Evolutionary conservation across 1,140 invertebrate species (phyloP).

Genomic region (Diorhabda carinulata): DNA sequence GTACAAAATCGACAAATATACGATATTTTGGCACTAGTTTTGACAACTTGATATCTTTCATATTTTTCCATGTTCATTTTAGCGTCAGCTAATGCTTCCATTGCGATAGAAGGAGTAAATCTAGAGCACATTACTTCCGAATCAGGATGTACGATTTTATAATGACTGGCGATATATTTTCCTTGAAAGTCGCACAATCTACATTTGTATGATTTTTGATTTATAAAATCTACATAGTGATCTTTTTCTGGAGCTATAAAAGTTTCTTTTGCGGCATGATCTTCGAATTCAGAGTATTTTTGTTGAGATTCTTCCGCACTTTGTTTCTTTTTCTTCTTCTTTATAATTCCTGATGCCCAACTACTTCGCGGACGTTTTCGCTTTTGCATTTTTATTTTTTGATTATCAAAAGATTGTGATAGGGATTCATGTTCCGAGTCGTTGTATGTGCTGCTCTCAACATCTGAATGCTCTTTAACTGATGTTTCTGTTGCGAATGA

Average conservation of each 20-base stretch:
- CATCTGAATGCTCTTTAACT: slow-evolving; percentile 14
- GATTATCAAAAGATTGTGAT: slow-evolving; percentile 13
- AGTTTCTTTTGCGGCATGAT: slow-evolving; percentile 7
- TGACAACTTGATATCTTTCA: slow-evolving; percentile 19
- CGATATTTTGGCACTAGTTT: slow-evolving; percentile 23
- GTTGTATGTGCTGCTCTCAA: not conserved
- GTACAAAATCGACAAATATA: slow-evolving; percentile 38
- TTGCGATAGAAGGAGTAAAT: slow-evolving; percentile 51
- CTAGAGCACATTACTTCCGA: slow-evolving; percentile 63
- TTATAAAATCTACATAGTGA: slow-evolving; percentile 33
- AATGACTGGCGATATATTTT: slow-evolving; percentile 63
- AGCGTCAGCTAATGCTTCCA: slow-evolving; percentile 48
- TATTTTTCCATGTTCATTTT: slow-evolving; percentile 25
- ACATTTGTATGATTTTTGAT: slow-evolving; percentile 50
- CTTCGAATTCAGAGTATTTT: not conserved
- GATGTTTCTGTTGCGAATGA: slow-evolving; percentile 17
- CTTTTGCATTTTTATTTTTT: slow-evolving; percentile 18
- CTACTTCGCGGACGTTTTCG: slow-evolving; percentile 21
- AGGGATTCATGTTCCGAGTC: too few relatives aligned
- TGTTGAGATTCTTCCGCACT: not conserved
- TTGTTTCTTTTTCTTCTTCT: slow-evolving; percentile 26
- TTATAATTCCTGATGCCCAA: slow-evolving; percentile 34
- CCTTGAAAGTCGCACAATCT: slow-evolving; percentile 58
- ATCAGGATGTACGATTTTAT: slow-evolving; percentile 57
- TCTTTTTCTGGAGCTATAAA: slow-evolving; percentile 33